Percentiles rank a stretch among this genome's conserved stretches.
Conservation (phyloP, 2,797 vertebrate genomes). For the Kryptopterus vitreolus region DNA sequence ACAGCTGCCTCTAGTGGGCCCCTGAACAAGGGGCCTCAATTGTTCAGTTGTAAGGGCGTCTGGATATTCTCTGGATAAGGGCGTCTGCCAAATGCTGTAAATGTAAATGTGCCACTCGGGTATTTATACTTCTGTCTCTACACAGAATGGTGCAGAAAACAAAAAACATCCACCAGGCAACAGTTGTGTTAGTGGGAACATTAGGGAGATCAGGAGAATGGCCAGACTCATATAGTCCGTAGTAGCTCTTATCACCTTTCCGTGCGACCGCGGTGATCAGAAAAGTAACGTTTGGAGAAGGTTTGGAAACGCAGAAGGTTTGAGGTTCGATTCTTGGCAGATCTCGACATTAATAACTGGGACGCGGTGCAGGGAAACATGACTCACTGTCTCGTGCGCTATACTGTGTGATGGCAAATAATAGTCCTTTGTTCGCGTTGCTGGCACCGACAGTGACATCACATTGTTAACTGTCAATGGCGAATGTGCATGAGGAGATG, state of each 20-base stretch:
- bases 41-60: no score
- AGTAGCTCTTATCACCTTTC: neutral
- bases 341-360: neutral
- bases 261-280: neutral
- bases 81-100: no score
- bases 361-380: neutral
- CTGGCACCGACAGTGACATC: neutral
- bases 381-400: neutral
- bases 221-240: neutral
- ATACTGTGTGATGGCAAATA: no score
- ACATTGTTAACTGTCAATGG: neutral
- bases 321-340: neutral
- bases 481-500: neutral
- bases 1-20: no score
- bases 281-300: neutral
- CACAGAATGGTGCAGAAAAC: neutral
- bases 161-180: neutral
- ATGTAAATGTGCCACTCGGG: neutral
- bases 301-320: neutral
- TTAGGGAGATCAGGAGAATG: neutral
- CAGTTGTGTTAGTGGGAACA: neutral
- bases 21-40: no score
- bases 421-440: neutral
- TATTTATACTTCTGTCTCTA: neutral
- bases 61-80: no score